These are phyloP conservation scores for Erythrocercus mccallii DNA, from an alignment of 2,113 vertebrate genomes.

Conservation along the genomic window DNA sequence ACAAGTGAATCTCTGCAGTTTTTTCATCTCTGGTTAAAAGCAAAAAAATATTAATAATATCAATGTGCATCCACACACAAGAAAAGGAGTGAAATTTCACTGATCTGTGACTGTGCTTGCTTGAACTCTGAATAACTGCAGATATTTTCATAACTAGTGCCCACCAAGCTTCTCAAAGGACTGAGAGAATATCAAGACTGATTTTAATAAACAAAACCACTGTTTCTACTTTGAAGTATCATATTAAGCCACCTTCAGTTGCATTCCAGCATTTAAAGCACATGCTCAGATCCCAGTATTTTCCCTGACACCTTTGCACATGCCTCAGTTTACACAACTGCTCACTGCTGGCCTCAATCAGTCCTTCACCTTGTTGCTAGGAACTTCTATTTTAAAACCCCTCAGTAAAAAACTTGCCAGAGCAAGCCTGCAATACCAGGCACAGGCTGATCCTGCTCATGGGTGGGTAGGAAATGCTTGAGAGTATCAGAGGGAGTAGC, in stretches of 20 bases:
- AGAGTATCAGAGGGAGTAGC: not conserved
- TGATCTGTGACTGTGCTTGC: not conserved
- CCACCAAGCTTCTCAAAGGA: not conserved
- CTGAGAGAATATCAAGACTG: not conserved
- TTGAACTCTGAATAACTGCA: not conserved
- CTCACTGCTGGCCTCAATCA: not conserved
- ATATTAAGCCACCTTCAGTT: not conserved
- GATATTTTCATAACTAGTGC: not conserved
- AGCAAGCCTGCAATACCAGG: slow-evolving; percentile 21
- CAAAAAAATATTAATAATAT: not conserved
- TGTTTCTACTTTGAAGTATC: not conserved
- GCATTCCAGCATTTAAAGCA: not conserved
- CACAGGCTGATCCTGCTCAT: not conserved
- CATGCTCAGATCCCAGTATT: not conserved
- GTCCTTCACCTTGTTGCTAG: not conserved
- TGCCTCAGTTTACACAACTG: not conserved
- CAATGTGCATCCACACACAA: not conserved
- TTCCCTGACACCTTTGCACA: not conserved
- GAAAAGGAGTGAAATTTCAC: not conserved
- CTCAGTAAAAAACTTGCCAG: not conserved
- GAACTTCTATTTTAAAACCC: not conserved
- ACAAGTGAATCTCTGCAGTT: not conserved
- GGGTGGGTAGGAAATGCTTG: slow-evolving; percentile 12
- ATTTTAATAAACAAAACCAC: not conserved
- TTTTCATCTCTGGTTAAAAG: not conserved